A percentile compares a stretch with the other conserved stretches of the same genome.
phyloP scores from a whole-genome alignment of 2,113 vertebrate species.

The Pipra filicauda region DNA sequence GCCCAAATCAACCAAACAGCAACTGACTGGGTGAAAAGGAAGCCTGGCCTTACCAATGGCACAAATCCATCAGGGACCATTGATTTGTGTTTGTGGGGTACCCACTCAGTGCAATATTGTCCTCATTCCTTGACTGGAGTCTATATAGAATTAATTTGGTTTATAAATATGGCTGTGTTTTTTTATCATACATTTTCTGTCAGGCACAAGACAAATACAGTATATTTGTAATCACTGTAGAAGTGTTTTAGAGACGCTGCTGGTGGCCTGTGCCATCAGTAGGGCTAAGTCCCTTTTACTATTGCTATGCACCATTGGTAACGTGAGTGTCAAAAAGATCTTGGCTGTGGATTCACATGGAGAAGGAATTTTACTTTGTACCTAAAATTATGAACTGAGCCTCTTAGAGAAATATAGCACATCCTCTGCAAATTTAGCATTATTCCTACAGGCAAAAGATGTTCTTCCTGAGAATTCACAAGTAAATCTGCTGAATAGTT shows the following conservation, averaged over 20 bases:
- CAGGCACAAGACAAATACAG: not conserved
- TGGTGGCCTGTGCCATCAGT: not conserved
- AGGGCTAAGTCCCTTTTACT: not conserved
- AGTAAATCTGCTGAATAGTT: not conserved
- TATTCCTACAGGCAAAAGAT: not conserved
- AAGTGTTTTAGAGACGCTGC: not conserved
- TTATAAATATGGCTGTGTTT: not conserved
- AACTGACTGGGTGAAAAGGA: not conserved
- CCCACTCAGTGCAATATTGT: not conserved
- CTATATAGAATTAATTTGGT: not conserved
- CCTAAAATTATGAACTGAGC: not conserved
- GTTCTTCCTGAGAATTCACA: not conserved
- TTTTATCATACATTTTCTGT: not conserved
- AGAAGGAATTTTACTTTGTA: not conserved
- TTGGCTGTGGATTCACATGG: rapidly evolving
- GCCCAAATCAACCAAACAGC: not conserved
- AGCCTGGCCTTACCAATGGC: not conserved
- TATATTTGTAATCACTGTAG: not conserved
- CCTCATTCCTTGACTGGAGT: not conserved
- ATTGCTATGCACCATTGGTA: rapidly evolving
- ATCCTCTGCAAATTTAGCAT: not conserved
- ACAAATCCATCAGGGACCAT: not conserved
- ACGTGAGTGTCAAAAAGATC: not conserved
- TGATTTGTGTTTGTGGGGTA: not conserved
- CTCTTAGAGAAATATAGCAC: not conserved